Percentiles rank a stretch among this genome's conserved stretches.
Conservation (phyloP, 2,113 vertebrate species). For the Pelobates fuscus region DNA sequence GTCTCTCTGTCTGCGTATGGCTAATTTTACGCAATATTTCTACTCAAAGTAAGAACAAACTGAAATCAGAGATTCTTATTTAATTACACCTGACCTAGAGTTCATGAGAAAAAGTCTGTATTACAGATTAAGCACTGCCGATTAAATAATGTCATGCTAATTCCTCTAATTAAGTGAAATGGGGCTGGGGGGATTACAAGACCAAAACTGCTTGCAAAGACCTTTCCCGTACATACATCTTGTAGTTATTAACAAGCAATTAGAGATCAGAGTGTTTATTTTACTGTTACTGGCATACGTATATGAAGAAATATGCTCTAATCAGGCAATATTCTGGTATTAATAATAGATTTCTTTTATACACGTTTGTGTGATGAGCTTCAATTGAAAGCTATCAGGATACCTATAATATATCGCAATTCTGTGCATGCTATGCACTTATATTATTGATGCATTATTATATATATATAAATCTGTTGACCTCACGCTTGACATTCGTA, state of each 20-base stretch:
- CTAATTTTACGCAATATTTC: neutral
- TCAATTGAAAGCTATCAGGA: too few species aligned
- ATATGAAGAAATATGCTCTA: neutral
- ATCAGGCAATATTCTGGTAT: neutral
- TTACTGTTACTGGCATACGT: slow-evolving; percentile 1
- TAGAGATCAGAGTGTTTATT: neutral
- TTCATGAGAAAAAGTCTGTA: slow-evolving; percentile 14
- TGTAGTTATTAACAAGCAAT: slow-evolving; percentile 29
- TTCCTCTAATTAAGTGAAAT: slow-evolving; percentile 38
- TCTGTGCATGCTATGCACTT: too few species aligned
- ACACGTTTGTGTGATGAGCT: too few species aligned
- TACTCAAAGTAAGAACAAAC: neutral
- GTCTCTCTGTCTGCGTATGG: neutral
- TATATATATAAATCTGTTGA: too few species aligned
- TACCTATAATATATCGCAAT: too few species aligned
- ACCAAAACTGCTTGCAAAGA: slow-evolving; percentile 7
- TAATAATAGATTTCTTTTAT: too few species aligned
- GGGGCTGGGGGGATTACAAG: slow-evolving; percentile 15
- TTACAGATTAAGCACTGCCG: slow-evolving; percentile 14
- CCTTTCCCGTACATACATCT: neutral
- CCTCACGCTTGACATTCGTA: too few species aligned
- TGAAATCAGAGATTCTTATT: neutral
- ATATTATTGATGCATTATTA: too few species aligned
- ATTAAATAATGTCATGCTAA: slow-evolving; percentile 17
- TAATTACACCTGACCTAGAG: neutral